Evolutionary conservation across 2,888 invertebrate species (phyloP).

Genomic region (Dendrolimus pini): DNA sequence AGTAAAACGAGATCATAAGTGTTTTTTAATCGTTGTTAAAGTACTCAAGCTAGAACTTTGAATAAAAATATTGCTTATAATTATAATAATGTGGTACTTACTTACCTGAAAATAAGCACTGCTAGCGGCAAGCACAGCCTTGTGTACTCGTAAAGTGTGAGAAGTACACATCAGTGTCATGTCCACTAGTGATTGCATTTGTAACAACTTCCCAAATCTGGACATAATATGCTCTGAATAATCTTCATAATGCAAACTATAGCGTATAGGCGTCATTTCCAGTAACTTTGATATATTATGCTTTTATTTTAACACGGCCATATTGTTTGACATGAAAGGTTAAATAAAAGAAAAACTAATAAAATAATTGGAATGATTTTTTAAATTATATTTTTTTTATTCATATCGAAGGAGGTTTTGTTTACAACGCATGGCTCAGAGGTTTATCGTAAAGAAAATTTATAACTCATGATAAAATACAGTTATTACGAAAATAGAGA

Average conservation of each 20-base stretch:
- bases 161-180: constrained; percentile 85
- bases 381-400: background rate
- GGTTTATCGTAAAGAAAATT: too few relatives aligned
- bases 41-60: too few relatives aligned
- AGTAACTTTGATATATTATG: background rate
- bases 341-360: constrained; percentile 1
- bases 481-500: constrained; percentile 8
- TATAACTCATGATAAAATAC: background rate
- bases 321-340: background rate
- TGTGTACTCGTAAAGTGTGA: constrained; percentile 84
- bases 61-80: too few relatives aligned
- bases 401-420: constrained; percentile 2
- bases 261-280: constrained; percentile 71
- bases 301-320: constrained; percentile 8
- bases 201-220: constrained; percentile 82
- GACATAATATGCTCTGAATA: constrained; percentile 82
- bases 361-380: background rate
- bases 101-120: constrained; percentile 84
- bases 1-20: too few relatives aligned
- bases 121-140: constrained; percentile 83
- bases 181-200: constrained; percentile 84
- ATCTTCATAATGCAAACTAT: constrained; percentile 82
- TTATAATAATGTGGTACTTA: too few relatives aligned
- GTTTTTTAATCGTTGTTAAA: too few relatives aligned
- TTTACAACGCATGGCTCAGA: background rate